These are phyloP conservation scores for Hemitrygon akajei DNA, from an alignment of 2,797 vertebrate genomes.

Conservation along the genomic window DNA sequence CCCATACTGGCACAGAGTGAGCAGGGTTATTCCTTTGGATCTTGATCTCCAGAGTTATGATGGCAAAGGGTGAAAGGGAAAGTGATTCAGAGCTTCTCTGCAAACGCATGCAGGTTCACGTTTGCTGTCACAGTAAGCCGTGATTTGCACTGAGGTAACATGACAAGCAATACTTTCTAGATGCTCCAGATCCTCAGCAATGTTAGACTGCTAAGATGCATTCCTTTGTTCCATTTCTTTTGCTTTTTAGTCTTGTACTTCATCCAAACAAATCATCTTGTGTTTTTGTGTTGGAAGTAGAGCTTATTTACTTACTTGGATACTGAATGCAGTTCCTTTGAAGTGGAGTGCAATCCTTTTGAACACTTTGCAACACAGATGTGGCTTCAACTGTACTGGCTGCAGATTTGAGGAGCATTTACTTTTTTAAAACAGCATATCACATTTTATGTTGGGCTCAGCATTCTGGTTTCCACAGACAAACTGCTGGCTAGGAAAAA, in stretches of 20 bases:
- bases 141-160: background rate
- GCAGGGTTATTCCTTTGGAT: background rate
- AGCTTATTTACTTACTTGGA: background rate
- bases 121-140: background rate
- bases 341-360: background rate
- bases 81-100: background rate
- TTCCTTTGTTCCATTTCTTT: background rate
- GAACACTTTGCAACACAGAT: background rate
- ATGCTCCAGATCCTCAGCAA: background rate
- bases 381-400: conserved; percentile 1
- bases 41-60: background rate
- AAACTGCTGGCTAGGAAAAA: background rate
- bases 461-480: background rate
- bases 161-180: background rate
- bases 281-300: too few relatives aligned
- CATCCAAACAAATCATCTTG: background rate
- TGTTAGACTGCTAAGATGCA: background rate
- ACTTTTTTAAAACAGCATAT: background rate
- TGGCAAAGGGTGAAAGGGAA: background rate
- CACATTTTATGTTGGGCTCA: conserved; percentile 4
- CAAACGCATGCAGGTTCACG: background rate
- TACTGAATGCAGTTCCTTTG: conserved; percentile 3
- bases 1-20: background rate
- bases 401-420: background rate
- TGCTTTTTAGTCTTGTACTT: background rate